Conservation (phyloP, 2,113 vertebrate species). For the Leptobrachium leishanense region DNA sequence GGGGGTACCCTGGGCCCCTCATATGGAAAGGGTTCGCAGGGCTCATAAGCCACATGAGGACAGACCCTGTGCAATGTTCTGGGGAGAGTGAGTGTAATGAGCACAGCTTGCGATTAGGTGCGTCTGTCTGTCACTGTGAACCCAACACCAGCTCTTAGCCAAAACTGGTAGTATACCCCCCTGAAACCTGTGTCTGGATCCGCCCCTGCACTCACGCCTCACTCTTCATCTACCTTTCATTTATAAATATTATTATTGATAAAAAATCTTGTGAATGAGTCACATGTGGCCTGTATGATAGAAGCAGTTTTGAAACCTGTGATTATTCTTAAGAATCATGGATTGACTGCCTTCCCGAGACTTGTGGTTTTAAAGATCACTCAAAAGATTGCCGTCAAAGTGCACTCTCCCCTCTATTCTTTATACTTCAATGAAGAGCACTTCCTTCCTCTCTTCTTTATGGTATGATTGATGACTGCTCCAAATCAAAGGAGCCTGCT, state of each 20-base stretch:
- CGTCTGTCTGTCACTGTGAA: no score
- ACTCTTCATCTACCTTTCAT: no score
- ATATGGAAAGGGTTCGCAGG: no score
- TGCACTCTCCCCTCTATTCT: conserved; percentile 4
- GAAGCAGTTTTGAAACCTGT: conserved; percentile 1
- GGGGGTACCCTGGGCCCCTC: no score
- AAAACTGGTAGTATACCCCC: no score
- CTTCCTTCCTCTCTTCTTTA: conserved; percentile 33
- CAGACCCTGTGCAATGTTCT: no score
- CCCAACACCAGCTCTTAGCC: no score
- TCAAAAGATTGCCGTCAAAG: conserved; percentile 20
- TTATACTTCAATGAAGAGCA: conserved; percentile 25
- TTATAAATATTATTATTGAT: background rate
- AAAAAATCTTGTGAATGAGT: conserved; percentile 3
- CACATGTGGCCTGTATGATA: background rate
- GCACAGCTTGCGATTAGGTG: no score
- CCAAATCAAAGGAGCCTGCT: background rate
- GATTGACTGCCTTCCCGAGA: conserved; percentile 18
- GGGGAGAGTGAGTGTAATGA: no score
- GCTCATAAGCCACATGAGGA: no score
- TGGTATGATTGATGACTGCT: background rate
- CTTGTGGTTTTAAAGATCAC: conserved; percentile 19
- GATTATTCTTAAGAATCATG: conserved; percentile 17
- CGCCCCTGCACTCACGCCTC: no score
- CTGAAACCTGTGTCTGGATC: no score